Evolutionary conservation across 2,113 vertebrate species (phyloP).

Genomic region (Dermatemys mawii): DNA sequence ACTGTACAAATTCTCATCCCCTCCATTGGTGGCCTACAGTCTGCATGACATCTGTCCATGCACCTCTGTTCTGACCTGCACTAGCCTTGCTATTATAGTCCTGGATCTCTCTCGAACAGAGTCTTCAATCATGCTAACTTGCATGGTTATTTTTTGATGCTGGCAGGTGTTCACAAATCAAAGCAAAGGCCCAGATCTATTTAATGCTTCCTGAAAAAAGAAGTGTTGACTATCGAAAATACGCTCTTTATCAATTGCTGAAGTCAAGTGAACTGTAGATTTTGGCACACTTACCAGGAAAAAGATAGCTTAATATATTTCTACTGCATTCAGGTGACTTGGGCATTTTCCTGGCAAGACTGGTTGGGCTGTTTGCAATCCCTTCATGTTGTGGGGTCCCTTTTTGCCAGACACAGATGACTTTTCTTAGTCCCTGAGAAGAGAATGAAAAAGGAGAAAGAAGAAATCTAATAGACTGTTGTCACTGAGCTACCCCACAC

Average conservation of each 20-base stretch:
- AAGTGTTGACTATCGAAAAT: too few relatives aligned
- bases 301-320: conserved; percentile 24
- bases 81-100: neutral
- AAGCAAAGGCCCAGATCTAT: conserved; percentile 2
- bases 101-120: conserved; percentile 13
- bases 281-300: conserved; percentile 50
- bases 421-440: conserved; percentile 38
- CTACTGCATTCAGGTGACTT: conserved; percentile 30
- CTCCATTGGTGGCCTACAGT: neutral
- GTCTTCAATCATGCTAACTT: neutral
- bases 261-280: conserved; percentile 31
- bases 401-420: conserved; percentile 17
- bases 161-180: conserved; percentile 32
- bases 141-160: neutral
- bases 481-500: neutral
- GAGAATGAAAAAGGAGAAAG: conserved; percentile 32
- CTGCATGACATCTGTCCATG: neutral
- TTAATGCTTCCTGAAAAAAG: conserved; percentile 8
- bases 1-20: neutral
- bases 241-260: too few relatives aligned
- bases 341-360: conserved; percentile 43
- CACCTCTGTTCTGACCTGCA: conserved; percentile 45
- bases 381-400: conserved; percentile 16
- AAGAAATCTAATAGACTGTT: conserved; percentile 19
- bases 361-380: conserved; percentile 46